These are phyloP conservation scores for Morone saxatilis DNA, from an alignment of 2,113 vertebrate species.

Conservation along the genomic window DNA sequence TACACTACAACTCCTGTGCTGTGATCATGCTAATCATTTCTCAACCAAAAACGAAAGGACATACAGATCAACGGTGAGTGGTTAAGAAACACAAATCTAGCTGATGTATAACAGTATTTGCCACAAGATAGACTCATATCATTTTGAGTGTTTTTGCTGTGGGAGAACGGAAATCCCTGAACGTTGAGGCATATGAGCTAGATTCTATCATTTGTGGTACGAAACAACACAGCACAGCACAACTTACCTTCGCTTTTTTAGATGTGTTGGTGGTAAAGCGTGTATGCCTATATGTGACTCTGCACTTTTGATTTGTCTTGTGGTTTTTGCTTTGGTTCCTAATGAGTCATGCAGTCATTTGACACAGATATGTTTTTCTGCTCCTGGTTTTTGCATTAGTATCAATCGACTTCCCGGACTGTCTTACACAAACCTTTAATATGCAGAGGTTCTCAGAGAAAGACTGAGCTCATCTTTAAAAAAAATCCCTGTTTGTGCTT, in stretches of 20 bases:
- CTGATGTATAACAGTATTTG: too few relatives aligned
- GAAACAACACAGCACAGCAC: too few relatives aligned
- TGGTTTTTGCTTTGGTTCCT: not conserved
- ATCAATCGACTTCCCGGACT: not conserved
- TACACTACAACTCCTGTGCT: not conserved
- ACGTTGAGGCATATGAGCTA: accelerated
- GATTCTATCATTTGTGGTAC: too few relatives aligned
- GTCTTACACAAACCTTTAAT: not conserved
- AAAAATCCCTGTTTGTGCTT: too few relatives aligned
- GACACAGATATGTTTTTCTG: not conserved
- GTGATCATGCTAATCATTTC: not conserved
- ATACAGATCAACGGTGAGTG: not conserved
- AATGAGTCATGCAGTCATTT: constrained; percentile 8
- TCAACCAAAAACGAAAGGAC: not conserved
- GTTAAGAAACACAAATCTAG: not conserved
- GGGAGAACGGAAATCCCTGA: constrained; percentile 17
- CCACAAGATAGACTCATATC: not conserved
- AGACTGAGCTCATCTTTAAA: too few relatives aligned
- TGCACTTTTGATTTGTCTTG: not conserved
- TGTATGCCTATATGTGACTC: not conserved
- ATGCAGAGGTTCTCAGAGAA: too few relatives aligned
- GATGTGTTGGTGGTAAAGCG: not conserved
- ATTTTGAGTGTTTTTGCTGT: not conserved
- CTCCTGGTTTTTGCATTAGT: not conserved
- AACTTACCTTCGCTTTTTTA: not conserved